Percentiles rank a stretch among this genome's conserved stretches.
These are phyloP conservation scores for Oppia nitens DNA, from an alignment of 1,140 invertebrate species.

Conservation along the genomic window DNA sequence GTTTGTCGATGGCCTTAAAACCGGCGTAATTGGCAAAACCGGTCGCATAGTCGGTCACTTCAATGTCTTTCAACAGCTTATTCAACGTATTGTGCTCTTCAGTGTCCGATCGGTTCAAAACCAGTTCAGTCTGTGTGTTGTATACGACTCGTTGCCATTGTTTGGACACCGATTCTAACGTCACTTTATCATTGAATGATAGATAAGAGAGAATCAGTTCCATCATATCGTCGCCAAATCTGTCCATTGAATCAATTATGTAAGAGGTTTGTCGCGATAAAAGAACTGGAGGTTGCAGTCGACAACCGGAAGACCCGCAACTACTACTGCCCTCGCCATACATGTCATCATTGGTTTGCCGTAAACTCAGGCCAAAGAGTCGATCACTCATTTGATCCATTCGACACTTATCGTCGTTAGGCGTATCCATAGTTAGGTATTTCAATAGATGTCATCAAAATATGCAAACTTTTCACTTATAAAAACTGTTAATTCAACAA, in stretches of 20 bases:
- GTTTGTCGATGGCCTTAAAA: not conserved
- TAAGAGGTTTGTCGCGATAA: not conserved
- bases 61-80: not conserved
- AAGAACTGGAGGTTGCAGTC: too few species aligned
- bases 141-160: not conserved
- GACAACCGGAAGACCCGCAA: not conserved
- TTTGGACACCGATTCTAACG: not conserved
- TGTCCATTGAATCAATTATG: not conserved
- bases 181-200: not conserved
- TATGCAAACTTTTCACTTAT: too few species aligned
- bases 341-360: not conserved
- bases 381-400: not conserved
- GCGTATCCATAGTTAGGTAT: too few species aligned
- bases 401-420: not conserved
- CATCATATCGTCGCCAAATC: not conserved
- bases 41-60: not conserved
- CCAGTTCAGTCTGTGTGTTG: not conserved
- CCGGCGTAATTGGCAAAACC: not conserved
- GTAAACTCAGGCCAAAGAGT: not conserved
- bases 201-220: not conserved
- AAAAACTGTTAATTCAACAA: too few species aligned
- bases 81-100: not conserved
- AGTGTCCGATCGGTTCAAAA: not conserved
- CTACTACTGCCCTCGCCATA: not conserved
- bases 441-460: too few species aligned